Percentiles rank a stretch among this genome's conserved stretches.
Evolutionary conservation across 1,140 invertebrate species (phyloP).

Genomic region (Stegodyphus mimosarum): DNA sequence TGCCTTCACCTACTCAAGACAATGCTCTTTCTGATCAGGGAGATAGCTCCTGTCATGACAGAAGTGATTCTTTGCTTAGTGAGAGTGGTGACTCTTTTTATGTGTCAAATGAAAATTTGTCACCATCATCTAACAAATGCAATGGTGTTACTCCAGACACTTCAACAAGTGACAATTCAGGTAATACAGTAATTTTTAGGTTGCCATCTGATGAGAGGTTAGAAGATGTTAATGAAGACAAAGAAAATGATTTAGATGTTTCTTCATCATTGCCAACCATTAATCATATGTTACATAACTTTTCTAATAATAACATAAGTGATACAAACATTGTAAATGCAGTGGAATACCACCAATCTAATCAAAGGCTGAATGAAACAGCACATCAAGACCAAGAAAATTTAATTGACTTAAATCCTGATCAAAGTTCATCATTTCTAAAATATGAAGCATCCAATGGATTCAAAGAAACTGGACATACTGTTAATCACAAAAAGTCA

Average conservation of each 20-base stretch:
- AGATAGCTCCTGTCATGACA: slow-evolving; percentile 51
- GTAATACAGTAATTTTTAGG: slow-evolving; percentile 74
- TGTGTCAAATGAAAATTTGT: slow-evolving; percentile 55
- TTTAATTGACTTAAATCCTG: too few relatives aligned
- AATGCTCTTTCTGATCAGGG: slow-evolving; percentile 26
- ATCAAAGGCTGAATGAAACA: too few relatives aligned
- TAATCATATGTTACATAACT: background rate
- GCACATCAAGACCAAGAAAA: too few relatives aligned
- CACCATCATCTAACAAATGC: slow-evolving; percentile 10
- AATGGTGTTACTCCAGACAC: slow-evolving; percentile 58
- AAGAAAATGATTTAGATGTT: background rate
- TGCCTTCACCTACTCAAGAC: slow-evolving; percentile 64
- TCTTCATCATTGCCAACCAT: background rate
- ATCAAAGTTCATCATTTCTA: too few relatives aligned
- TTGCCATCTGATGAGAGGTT: slow-evolving; percentile 1
- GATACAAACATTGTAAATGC: too few relatives aligned
- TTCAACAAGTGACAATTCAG: slow-evolving; percentile 71
- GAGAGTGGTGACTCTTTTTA: slow-evolving; percentile 56
- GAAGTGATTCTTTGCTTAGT: slow-evolving; percentile 53
- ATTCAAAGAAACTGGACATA: background rate
- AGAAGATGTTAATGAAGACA: background rate
- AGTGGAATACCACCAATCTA: too few relatives aligned
- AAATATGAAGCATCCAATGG: too few relatives aligned
- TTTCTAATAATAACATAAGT: too few relatives aligned
- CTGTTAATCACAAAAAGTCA: slow-evolving; percentile 36